Evolutionary conservation across 2,113 vertebrate genomes (phyloP).

Genomic region (Thunnus thynnus): DNA sequence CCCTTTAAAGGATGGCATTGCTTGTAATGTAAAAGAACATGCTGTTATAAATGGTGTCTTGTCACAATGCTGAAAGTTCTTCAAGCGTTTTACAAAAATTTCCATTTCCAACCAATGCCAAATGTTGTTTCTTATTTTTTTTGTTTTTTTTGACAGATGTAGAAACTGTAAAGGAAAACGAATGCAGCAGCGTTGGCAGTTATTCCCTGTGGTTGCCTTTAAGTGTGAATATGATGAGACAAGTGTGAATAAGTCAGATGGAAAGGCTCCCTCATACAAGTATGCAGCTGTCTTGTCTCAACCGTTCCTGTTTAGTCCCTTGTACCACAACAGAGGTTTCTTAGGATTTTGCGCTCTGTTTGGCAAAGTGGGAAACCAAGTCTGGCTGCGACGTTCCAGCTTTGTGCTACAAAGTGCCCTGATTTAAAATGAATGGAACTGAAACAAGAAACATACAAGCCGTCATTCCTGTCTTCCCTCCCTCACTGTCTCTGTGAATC

Average conservation of each 20-base stretch:
- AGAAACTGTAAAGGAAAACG: slow-evolving; percentile 12
- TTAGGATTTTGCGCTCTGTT: slow-evolving; percentile 78
- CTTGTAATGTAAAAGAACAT: neutral
- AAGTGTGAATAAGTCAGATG: slow-evolving; percentile 67
- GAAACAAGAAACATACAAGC: slow-evolving; percentile 45
- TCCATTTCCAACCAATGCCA: neutral
- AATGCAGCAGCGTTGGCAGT: slow-evolving; percentile 15
- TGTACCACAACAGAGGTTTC: slow-evolving; percentile 43
- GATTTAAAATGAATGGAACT: slow-evolving; percentile 75
- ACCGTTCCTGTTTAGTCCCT: slow-evolving; percentile 33
- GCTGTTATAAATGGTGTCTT: neutral
- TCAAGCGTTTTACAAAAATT: neutral
- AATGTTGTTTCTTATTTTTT: neutral
- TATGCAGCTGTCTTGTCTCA: slow-evolving; percentile 60
- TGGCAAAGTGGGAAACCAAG: slow-evolving; percentile 75
- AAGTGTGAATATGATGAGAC: slow-evolving; percentile 70
- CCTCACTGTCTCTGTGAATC: neutral
- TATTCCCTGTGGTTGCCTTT: slow-evolving; percentile 45
- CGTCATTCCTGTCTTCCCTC: slow-evolving; percentile 8
- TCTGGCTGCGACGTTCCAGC: slow-evolving; percentile 33
- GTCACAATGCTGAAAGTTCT: neutral
- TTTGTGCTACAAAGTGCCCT: slow-evolving; percentile 66
- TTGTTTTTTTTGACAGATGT: neutral
- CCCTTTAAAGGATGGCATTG: neutral
- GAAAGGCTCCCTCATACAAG: slow-evolving; percentile 55